These are phyloP conservation scores for Drosophila peninsularis DNA, from an alignment of 2,888 invertebrate genomes.

Conservation along the genomic window DNA sequence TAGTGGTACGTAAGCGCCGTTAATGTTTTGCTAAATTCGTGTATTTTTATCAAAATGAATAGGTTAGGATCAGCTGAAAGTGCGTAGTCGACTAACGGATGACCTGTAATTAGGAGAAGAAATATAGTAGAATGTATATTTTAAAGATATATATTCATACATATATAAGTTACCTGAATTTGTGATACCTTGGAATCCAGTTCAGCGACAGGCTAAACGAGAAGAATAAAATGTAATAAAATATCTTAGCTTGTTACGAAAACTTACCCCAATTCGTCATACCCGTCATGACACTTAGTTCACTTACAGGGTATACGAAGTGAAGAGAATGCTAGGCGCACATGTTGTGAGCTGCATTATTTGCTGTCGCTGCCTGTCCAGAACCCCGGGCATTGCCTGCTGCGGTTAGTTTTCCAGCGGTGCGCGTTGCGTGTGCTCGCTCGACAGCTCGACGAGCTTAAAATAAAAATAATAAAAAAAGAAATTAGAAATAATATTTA, in stretches of 20 bases:
- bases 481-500: conserved; percentile 24
- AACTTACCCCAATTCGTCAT: not conserved
- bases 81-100: not conserved
- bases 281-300: not conserved
- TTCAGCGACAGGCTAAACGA: too few relatives aligned
- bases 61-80: not conserved
- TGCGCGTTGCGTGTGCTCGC: conserved; percentile 66
- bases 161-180: too few relatives aligned
- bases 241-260: too few relatives aligned
- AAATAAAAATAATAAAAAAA: not conserved
- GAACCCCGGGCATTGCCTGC: conserved; percentile 33
- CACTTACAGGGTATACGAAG: conserved; percentile 41
- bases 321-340: conserved; percentile 29
- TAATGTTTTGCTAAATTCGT: conserved; percentile 66
- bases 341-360: conserved; percentile 37
- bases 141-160: too few relatives aligned
- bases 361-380: conserved; percentile 41
- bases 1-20: conserved; percentile 56
- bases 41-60: conserved; percentile 63
- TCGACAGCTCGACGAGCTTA: not conserved
- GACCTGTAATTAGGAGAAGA: conserved; percentile 1
- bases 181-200: too few relatives aligned
- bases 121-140: not conserved
- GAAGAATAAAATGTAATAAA: not conserved
- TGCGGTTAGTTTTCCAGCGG: conserved; percentile 63